phyloP scores from a whole-genome alignment of 2,797 vertebrate genomes.

The Australoheros facetus region DNA sequence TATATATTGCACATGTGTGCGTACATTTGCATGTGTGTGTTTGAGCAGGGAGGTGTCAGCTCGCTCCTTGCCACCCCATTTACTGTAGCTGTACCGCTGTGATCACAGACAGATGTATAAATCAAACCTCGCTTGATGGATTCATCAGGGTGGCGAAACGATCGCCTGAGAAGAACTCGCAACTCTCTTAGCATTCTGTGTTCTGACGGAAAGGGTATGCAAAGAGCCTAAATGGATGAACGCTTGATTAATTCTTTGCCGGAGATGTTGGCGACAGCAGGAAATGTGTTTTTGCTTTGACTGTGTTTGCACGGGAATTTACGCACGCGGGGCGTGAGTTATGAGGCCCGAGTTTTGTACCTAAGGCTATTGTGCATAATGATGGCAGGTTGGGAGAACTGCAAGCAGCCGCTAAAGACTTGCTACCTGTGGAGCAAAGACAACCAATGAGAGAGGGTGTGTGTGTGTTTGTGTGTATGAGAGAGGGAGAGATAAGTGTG shows the following conservation, averaged over 20 bases:
- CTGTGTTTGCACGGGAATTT: constrained; percentile 94
- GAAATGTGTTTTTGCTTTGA: constrained; percentile 97
- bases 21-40: constrained; percentile 64
- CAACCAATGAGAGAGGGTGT: constrained; percentile 59
- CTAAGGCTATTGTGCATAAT: constrained; percentile 91
- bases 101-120: constrained; percentile 99
- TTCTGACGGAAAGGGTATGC: constrained; percentile 99
- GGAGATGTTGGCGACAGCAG: constrained; percentile 98
- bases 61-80: constrained; percentile 98
- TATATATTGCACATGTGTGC: constrained; percentile 63
- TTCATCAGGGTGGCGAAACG: constrained; percentile 96
- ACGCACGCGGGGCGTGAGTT: constrained; percentile 88
- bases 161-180: constrained; percentile 89
- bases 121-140: constrained; percentile 99
- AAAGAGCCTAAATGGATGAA: constrained; percentile 99
- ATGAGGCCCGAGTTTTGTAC: constrained; percentile 90
- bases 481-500: constrained; percentile 5
- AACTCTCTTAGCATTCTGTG: constrained; percentile 94
- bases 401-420: constrained; percentile 81
- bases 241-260: constrained; percentile 99
- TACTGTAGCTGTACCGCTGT: constrained; percentile 99
- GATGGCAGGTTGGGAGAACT: constrained; percentile 81
- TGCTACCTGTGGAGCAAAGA: constrained; percentile 82
- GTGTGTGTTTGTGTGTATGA: neutral
- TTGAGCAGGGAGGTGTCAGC: constrained; percentile 82